A percentile compares a stretch with the other conserved stretches of the same genome.
Evolutionary conservation across 1,140 invertebrate species (phyloP).

Genomic region (Acyrthosiphon pisum): DNA sequence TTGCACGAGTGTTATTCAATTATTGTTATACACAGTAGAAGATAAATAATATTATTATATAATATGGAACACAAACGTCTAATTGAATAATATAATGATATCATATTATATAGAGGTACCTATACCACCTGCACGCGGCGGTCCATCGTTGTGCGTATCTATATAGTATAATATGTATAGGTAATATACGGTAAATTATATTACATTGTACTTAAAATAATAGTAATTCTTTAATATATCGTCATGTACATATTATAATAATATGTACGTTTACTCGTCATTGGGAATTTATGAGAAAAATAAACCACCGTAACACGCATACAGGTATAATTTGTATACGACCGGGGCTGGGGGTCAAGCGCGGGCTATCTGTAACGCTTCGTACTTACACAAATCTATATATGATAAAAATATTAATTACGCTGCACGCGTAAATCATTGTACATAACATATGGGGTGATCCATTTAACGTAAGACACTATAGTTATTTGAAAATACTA

Average conservation of each 20-base stretch:
- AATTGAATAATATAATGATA: constrained; percentile 15
- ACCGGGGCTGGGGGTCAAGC: background rate
- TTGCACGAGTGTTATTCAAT: background rate
- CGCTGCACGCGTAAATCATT: background rate
- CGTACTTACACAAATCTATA: background rate
- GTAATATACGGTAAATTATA: background rate
- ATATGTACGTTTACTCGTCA: background rate
- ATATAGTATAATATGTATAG: too few species aligned
- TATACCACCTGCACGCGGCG: background rate
- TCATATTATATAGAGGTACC: background rate
- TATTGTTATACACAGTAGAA: background rate
- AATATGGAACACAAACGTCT: background rate
- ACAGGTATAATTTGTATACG: background rate
- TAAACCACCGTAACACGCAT: background rate
- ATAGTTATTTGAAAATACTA: too few species aligned
- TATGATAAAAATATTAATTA: background rate
- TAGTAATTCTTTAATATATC: background rate
- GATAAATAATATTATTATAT: background rate
- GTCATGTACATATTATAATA: too few species aligned
- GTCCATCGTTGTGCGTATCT: background rate
- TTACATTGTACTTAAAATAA: background rate
- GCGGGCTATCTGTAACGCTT: background rate
- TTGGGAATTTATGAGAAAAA: background rate
- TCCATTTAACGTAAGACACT: too few species aligned
- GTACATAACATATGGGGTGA: too few species aligned